Base-by-base conservation (phyloP, 2,113 vertebrate species). In the Laterallus jamaicensis region DNA sequence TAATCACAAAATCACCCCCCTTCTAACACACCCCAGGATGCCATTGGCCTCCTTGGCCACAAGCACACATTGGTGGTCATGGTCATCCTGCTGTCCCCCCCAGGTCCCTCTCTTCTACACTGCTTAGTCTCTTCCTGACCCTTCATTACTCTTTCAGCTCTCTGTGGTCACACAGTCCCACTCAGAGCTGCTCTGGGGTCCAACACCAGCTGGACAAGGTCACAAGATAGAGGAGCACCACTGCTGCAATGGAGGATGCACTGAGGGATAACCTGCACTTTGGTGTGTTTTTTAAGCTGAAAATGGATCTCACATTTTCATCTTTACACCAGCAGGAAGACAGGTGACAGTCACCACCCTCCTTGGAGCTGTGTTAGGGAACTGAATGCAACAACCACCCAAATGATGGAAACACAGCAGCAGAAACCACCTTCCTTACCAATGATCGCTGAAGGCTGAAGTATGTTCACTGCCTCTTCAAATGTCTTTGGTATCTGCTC, bases 401-500 rank as follows among this genome's bases (percentile, higher is more conserved):
- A 8, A 21, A 31, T 0, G 2, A 24, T 0, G 24, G 50, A 3
- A 58, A 18, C 2, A 37, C 5, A 32, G 9, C 14, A 52, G 42
- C 4, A n/a, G 42, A 35, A 70, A 22, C 0, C 4, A 11, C 12
- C 54, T 39, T 11, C n/a, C 98, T 97, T 82, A 99, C 99, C 99
- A 24, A 99, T 99, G 85, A 99, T 99, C 54, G 98, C 98, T 40
- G 99, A 98, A 44, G 99, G 99, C 94, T 96, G 98, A 60, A 99
- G 98, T 28, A 98, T 91, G 67, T 99, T 99, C 79, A 99, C 99
- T 29, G 99, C 99, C 66, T 99, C 99, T 14, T 99, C 96, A 94
- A 99, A 99, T 2, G 98, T 99, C 75, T 97, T 97, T 59, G 98
- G 98, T 32, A 96, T 31, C 22, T 94, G 91, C 50, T 98, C 98